These are phyloP conservation scores for Saccostrea glomerata DNA, from an alignment of 1,140 invertebrate genomes.

Conservation along the genomic window DNA sequence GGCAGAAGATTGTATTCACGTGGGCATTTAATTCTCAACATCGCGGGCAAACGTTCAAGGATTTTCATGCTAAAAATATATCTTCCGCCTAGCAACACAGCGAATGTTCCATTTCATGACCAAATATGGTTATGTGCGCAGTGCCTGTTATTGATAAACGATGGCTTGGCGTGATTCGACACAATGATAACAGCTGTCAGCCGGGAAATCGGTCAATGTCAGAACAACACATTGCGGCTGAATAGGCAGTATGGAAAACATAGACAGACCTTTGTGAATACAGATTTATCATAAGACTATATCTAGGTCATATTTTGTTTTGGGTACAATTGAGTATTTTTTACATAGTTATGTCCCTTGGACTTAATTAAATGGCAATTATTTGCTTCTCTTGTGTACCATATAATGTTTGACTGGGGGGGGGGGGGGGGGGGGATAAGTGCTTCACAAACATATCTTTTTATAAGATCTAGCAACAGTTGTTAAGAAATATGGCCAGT, in stretches of 20 bases:
- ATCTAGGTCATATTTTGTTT: no score
- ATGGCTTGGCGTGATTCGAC: background rate
- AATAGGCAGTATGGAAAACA: conserved; percentile 5
- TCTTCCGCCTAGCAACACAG: conserved; percentile 27
- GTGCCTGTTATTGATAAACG: background rate
- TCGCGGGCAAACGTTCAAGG: background rate
- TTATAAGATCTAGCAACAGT: no score
- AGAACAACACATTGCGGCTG: background rate
- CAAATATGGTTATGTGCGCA: background rate
- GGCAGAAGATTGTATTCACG: background rate
- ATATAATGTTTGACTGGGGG: no score
- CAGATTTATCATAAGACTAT: no score
- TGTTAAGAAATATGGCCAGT: no score
- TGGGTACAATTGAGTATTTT: no score
- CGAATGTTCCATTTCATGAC: conserved; percentile 14
- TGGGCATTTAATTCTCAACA: background rate
- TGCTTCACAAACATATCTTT: no score
- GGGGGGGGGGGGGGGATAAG: no score
- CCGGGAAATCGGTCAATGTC: conserved; percentile 16
- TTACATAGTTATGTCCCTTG: no score
- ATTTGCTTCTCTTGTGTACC: no score
- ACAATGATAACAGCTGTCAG: conserved; percentile 2
- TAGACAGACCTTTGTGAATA: background rate
- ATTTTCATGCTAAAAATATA: background rate
- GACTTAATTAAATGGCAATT: no score